A percentile compares a stretch with the other conserved stretches of the same genome.
Evolutionary conservation across 2,888 invertebrate genomes (phyloP).

Genomic region (Theodoxus fluviatilis): DNA sequence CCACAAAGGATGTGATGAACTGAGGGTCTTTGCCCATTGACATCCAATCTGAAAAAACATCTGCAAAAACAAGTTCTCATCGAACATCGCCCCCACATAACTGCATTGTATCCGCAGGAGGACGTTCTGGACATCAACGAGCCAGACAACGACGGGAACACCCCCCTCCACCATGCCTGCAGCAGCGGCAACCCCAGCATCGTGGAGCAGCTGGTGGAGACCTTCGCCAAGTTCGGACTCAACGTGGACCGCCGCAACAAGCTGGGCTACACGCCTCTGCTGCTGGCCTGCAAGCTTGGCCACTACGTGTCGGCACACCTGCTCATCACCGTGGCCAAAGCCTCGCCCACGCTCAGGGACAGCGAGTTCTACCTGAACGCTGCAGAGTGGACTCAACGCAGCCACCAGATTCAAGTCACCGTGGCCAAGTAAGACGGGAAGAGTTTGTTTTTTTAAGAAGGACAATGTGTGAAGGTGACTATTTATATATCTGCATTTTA

Average conservation of each 20-base stretch:
- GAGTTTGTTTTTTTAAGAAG: too few species aligned
- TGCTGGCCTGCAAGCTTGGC: conserved; percentile 58
- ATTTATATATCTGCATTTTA: too few species aligned
- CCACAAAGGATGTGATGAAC: too few species aligned
- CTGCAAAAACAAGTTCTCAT: background rate
- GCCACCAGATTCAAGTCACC: conserved; percentile 28
- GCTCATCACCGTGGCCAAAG: conserved; percentile 49
- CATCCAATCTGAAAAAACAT: too few species aligned
- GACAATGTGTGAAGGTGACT: too few species aligned
- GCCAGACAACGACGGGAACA: conserved; percentile 62
- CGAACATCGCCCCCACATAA: background rate
- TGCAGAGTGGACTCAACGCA: conserved; percentile 52
- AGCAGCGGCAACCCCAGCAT: conserved; percentile 55
- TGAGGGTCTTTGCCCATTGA: too few species aligned
- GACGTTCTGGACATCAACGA: conserved; percentile 56
- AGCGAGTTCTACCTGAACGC: conserved; percentile 57
- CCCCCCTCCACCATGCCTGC: conserved; percentile 57
- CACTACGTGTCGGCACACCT: conserved; percentile 57
- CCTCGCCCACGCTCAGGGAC: conserved; percentile 55
- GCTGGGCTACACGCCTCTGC: conserved; percentile 58
- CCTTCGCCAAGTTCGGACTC: conserved; percentile 51
- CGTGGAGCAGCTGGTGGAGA: conserved; percentile 43
- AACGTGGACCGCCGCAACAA: conserved; percentile 56
- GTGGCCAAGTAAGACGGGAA: too few species aligned
- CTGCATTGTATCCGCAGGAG: conserved; percentile 38